Percentiles rank a stretch among this genome's conserved stretches.
These are phyloP conservation scores for Plotosus lineatus DNA, from an alignment of 2,113 vertebrate species.

Conservation along the genomic window DNA sequence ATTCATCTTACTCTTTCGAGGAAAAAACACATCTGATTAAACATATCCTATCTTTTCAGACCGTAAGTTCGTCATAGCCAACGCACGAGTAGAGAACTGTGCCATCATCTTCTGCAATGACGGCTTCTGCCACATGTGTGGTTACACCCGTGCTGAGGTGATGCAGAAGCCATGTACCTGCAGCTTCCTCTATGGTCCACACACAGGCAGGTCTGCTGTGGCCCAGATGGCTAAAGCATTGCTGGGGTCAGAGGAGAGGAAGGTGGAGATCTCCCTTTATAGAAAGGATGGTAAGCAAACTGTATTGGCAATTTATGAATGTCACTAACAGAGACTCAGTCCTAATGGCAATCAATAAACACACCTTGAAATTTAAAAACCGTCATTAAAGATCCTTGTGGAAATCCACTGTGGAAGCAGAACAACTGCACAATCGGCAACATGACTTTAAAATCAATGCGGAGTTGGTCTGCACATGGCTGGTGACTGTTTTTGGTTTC, in stretches of 20 bases:
- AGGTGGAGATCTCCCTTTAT: conserved; percentile 88
- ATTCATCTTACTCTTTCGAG: not conserved
- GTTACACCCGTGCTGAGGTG: conserved; percentile 86
- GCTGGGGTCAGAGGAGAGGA: conserved; percentile 85
- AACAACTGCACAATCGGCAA: not conserved
- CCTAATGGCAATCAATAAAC: not conserved
- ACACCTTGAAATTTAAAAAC: not conserved
- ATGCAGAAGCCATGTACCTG: conserved; percentile 91
- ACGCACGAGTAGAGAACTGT: conserved; percentile 88
- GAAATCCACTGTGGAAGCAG: not conserved
- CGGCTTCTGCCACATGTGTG: conserved; percentile 87
- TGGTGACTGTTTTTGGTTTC: not conserved
- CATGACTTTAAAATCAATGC: not conserved
- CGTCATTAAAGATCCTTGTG: not conserved
- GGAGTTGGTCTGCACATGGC: not conserved
- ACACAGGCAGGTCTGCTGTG: conserved; percentile 77
- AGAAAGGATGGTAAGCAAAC: conserved; percentile 87
- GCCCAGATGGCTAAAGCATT: conserved; percentile 87
- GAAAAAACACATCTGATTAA: not conserved
- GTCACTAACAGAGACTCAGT: not conserved
- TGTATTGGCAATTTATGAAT: not conserved
- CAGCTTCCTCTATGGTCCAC: conserved; percentile 88
- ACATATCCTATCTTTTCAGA: conserved; percentile 62
- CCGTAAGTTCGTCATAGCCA: conserved; percentile 90
- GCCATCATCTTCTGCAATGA: conserved; percentile 94